A percentile compares a stretch with the other conserved stretches of the same genome.
phyloP scores from a whole-genome alignment of 2,888 invertebrate genomes.

The Nephrotoma appendiculata region DNA sequence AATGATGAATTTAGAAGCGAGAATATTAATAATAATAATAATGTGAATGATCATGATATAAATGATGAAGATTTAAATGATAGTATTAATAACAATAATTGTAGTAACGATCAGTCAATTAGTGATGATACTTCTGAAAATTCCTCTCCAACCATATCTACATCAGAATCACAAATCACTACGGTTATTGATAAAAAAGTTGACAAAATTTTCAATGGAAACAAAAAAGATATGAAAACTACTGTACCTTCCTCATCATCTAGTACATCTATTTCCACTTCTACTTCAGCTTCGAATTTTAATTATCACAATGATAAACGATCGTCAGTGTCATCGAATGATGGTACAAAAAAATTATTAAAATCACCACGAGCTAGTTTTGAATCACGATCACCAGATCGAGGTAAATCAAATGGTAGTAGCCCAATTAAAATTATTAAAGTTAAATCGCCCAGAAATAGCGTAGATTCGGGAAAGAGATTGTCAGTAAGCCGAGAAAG shows the following conservation, averaged over 20 bases:
- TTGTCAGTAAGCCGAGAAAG: slow-evolving; percentile 27
- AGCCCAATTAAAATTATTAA: slow-evolving; percentile 33
- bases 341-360: slow-evolving; percentile 16
- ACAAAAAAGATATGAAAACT: neutral
- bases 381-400: slow-evolving; percentile 37
- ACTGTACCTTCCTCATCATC: neutral
- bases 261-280: neutral
- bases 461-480: slow-evolving; percentile 35
- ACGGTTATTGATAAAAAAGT: slow-evolving; percentile 31
- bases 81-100: slow-evolving; percentile 2
- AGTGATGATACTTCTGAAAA: neutral
- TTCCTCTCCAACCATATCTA: neutral
- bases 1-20: neutral
- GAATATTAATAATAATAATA: slow-evolving; percentile 6
- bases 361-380: slow-evolving; percentile 41
- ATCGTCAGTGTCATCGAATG: neutral
- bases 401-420: slow-evolving; percentile 29
- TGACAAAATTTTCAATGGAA: slow-evolving; percentile 28
- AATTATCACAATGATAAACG: neutral
- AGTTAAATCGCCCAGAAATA: slow-evolving; percentile 37
- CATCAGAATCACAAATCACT: neutral
- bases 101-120: neutral
- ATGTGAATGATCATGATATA: neutral
- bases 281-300: neutral
- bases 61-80: neutral